Conservation (phyloP, 2,797 vertebrate genomes). For the Esox masquinongy region DNA sequence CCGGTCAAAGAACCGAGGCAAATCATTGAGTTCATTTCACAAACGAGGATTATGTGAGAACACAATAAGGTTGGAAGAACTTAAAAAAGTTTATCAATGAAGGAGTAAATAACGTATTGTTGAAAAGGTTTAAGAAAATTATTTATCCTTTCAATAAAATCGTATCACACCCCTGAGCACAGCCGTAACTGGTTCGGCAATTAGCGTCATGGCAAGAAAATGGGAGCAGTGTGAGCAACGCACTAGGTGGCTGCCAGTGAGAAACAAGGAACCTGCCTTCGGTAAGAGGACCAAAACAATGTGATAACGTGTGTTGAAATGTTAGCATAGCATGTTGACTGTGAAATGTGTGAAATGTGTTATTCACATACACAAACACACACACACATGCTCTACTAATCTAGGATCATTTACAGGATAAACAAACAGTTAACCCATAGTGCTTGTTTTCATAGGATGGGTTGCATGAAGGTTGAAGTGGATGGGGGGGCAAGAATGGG, state of each 20-base stretch:
- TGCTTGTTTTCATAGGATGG: background rate
- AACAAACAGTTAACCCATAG: conserved; percentile 1
- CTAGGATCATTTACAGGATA: conserved; percentile 1
- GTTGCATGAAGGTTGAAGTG: background rate
- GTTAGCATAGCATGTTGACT: too few species aligned
- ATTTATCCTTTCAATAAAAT: too few species aligned
- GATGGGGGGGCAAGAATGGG: background rate
- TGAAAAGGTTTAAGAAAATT: too few species aligned
- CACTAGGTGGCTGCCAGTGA: background rate
- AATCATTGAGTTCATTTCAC: background rate
- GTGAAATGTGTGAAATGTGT: background rate
- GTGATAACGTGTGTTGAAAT: conserved; percentile 1
- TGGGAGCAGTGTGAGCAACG: background rate
- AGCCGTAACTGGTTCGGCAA: background rate
- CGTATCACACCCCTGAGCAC: background rate
- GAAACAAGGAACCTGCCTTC: background rate
- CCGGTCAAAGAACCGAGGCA: background rate
- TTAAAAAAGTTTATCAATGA: too few species aligned
- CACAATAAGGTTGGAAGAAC: too few species aligned
- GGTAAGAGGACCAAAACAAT: background rate
- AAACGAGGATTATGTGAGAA: too few species aligned
- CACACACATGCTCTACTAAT: background rate
- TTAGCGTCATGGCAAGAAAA: background rate
- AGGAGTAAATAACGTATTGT: too few species aligned
- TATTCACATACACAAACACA: background rate